Percentiles rank a stretch among this genome's conserved stretches.
These are phyloP conservation scores for Cladorhizidae sp. DNA, from an alignment of 37 sponge, comb jelly and placozoan species.

Conservation along the genomic window DNA sequence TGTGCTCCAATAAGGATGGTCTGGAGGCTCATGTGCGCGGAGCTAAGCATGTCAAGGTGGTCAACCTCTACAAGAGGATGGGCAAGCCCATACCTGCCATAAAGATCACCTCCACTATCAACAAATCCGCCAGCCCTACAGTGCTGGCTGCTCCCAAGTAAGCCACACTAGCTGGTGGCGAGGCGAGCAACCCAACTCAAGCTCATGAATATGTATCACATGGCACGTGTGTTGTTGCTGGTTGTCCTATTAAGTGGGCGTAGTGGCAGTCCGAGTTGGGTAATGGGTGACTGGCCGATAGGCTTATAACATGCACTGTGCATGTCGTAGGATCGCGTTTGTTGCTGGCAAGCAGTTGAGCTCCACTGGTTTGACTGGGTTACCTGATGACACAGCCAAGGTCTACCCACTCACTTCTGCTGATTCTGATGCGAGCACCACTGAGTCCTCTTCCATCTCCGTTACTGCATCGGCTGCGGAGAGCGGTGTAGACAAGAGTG, in stretches of 20 bases:
- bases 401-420: conserved; percentile 57
- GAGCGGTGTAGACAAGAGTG: not conserved
- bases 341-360: conserved; percentile 69
- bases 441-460: not conserved
- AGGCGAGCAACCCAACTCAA: no score
- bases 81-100: conserved; percentile 89
- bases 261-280: no score
- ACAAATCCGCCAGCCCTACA: conserved; percentile 12
- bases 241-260: no score
- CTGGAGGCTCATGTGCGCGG: conserved; percentile 89
- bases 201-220: no score
- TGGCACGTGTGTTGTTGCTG: no score
- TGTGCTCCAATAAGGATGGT: conserved; percentile 79
- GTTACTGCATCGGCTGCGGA: not conserved
- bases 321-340: conserved; percentile 50
- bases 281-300: no score
- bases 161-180: no score
- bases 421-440: not conserved
- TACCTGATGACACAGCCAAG: not conserved
- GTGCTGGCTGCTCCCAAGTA: conserved; percentile 18
- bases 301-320: no score
- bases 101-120: conserved; percentile 7
- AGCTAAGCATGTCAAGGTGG: conserved; percentile 82
- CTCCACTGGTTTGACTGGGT: conserved; percentile 42
- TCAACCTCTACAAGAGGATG: conserved; percentile 44